Base-by-base conservation (phyloP, 2,888 invertebrate species). In the Tipula helvola region DNA sequence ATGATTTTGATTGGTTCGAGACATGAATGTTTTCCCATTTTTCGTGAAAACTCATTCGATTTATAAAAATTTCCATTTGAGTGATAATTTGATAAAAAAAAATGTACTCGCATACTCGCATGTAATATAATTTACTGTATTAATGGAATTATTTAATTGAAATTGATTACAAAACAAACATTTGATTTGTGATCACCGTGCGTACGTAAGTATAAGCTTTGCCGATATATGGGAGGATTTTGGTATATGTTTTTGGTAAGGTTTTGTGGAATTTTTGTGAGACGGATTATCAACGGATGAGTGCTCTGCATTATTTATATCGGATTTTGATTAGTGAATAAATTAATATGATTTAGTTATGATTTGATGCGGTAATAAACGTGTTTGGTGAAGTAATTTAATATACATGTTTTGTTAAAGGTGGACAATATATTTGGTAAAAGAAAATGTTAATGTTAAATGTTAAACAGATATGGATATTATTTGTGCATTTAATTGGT, bases 101-200 rank as follows among this genome's bases (percentile, higher is more conserved):
- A 52, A 44, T 41, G 0, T 41, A 12, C 28, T 71, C 28, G 71
- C 28, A 71, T 71, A 28, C 71, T 71, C 71, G 71, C 71, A 28
- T 71, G 28, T 71, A 71, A 71, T 28, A 71, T 71, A 71, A 71
- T 71, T 71, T 28, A 71, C 71, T 71, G 71, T 71, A 71, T 71
- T 71, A 71, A 71, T 71, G 71, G 71, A 71, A 71, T 71, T 71
- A 71, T 71, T 7, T 57, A 71, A 71, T 71, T 71, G 71, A 71
- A 71, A 71, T 71, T 71, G 71, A 71, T 71, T 71, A 71, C 71
- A 71, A 71, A 71, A 71, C 71, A 71, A 71, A 71, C 71, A 71
- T 71, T 71, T 71, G 71, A 71, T 71, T 71, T 71, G 71, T 71
- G 71, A 71, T 71, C 71, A 71, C 71, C 71, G 71, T 71, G 28